phyloP scores from a whole-genome alignment of 2,888 invertebrate species.

The Tolmerus cingulatus region DNA sequence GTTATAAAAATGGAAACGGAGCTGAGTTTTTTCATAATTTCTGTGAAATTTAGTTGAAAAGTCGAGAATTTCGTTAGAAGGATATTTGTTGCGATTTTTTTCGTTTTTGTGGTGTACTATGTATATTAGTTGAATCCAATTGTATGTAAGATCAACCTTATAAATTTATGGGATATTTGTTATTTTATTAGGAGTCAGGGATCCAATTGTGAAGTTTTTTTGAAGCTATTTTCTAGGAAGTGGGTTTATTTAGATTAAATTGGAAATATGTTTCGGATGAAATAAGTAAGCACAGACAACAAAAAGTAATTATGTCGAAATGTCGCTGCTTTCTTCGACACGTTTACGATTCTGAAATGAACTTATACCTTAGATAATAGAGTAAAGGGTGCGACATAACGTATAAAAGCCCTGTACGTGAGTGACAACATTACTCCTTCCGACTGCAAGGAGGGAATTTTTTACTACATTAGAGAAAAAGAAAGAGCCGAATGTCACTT shows the following conservation, averaged over 20 bases:
- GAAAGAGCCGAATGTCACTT: no score
- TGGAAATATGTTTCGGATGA: no score
- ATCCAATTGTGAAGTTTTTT: neutral
- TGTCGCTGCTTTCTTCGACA: no score
- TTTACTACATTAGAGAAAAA: no score
- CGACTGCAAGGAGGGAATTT: no score
- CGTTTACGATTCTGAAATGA: no score
- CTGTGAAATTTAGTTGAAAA: neutral
- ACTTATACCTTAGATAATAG: no score
- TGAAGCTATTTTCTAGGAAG: neutral
- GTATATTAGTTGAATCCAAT: neutral
- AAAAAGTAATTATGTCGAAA: no score
- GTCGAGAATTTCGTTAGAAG: neutral
- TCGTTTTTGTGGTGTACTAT: neutral
- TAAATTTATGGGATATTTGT: neutral
- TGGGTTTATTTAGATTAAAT: neutral
- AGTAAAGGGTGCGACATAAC: no score
- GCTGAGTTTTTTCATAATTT: neutral
- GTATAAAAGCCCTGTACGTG: no score
- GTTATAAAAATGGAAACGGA: neutral
- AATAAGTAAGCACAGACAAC: no score
- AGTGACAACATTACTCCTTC: no score
- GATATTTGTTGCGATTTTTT: constrained; percentile 11
- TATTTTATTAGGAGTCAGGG: neutral
- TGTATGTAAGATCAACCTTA: neutral